Base-by-base conservation (phyloP, 64 coral and sea anemone genomes). In the Stylophora pistillata region DNA sequence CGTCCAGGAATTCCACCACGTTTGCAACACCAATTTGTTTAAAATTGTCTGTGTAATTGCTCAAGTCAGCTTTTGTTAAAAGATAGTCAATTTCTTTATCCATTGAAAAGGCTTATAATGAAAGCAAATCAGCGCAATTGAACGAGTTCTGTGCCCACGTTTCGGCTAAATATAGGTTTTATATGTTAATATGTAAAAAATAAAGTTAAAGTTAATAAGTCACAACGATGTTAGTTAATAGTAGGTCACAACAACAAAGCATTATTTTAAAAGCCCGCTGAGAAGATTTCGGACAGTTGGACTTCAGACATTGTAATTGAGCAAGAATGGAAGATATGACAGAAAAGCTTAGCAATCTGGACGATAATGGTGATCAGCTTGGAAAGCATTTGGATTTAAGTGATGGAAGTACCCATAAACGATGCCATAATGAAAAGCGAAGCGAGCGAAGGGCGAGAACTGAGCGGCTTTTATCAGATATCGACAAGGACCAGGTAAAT, bases 401-500 rank as follows among this genome's bases (percentile, higher is more conserved):
- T 62, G n/a, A 15, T 71, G n/a, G 10, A 32, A 33, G 71, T 33
- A 73, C 71, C 71, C 71, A 33, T 10, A 73, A 33, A 31, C 71
- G 71, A 73, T 73, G 71, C 71, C 28, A 73, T 73, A 73, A 73
- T n/a, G 71, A 73, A 33, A 73, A 73, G 71, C 71, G 30, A 32
- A 73, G 71, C 13, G 79, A 82, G 79, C 79, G 79, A 82, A 82
- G 79, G 79, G 79, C 79, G 79, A 82, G 79, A 63, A 82, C 79
- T 82, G 79, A 82, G 79, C 56, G 79, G 21, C 79, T 82, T 82
- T 56, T 82, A 82, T 82, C 79, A 82, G 56, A 62, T 81, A 82
- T 82, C 79, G 79, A 82, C 55, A 82, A 82, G 25, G 56, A 82
- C 57, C 55, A 82, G 79, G 79, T 82, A 82, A 82, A 82, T 60